Evolutionary conservation across 2,888 invertebrate species (phyloP), one percentile per base, ranked within the genome.

Genomic region (Seladonia tumulorum): DNA sequence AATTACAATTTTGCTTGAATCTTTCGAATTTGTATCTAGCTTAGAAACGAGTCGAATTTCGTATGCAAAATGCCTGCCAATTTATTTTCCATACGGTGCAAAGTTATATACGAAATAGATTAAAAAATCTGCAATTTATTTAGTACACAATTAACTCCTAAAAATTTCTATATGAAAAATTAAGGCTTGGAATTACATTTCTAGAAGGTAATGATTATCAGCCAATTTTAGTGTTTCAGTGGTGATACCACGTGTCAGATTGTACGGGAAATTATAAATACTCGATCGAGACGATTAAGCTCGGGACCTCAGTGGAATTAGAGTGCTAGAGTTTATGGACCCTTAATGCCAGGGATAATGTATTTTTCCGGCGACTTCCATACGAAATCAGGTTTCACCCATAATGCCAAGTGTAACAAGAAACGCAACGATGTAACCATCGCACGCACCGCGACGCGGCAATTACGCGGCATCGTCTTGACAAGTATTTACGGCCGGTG

Each of bases 381-480:
- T 35, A 7, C 53, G 39, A 39, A 74, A 39, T 57, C 74, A 22
- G 53, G 49, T 53, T 57, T 53, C 35, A 57, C 71, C 47, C 10
- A 29, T 35, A 74, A 29, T 39, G 35, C 22, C 35, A 35, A 66
- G 47, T 66, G 29, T 47, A 49, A n/a, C 66, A 35, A 76, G 29
- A 66, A 76, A 10, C 66, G 22, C 39, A 47, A 49, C 66, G 66
- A 49, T 39, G 76, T 47, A 76, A 63, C 45, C 22, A n/a, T 49
- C n/a, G 49, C 16, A 47, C 76, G 73, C 57, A 68, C 73, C 74
- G 42, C 70, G 71, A 76, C 76, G 76, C 53, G 29, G 79, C 81
- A 82, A 88, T 88, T 88, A 84, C 84, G 74, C 53, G 60, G 74
- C 42, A 60, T 76, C 76, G 53, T 25, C 39, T 25, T 42, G 77